phyloP scores from a whole-genome alignment of 2,113 vertebrate species.

The Bos indicus region DNA sequence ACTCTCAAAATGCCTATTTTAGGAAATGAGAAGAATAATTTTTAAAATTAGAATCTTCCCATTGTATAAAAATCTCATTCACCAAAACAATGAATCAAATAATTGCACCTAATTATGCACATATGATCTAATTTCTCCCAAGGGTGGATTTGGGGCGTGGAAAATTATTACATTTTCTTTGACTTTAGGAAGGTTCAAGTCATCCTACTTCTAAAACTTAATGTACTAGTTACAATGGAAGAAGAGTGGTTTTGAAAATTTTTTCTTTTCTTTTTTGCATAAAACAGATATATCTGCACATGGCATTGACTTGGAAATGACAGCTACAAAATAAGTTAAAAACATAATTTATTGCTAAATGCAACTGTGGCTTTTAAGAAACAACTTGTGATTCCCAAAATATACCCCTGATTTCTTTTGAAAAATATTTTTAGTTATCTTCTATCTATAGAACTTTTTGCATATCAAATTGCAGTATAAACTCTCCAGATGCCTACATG shows the following conservation, averaged over 20 bases:
- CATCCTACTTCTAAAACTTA: background rate
- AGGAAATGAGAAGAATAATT: conserved; percentile 41
- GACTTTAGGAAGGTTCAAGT: background rate
- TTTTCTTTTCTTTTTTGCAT: background rate
- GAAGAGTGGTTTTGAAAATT: background rate
- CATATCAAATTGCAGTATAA: conserved; percentile 14
- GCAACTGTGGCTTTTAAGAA: background rate
- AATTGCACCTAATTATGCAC: conserved; percentile 10
- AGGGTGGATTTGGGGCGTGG: background rate
- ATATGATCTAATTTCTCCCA: background rate
- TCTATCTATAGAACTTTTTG: conserved; percentile 30
- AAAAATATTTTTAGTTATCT: conserved; percentile 32
- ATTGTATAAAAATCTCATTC: conserved; percentile 11
- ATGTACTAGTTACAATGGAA: background rate
- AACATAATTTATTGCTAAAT: conserved; percentile 20
- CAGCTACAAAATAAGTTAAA: conserved; percentile 25
- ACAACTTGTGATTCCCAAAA: conserved; percentile 33
- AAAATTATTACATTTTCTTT: conserved; percentile 13
- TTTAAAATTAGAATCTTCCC: conserved; percentile 10
- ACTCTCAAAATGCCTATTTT: background rate
- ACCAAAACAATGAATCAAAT: conserved; percentile 32
- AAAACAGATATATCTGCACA: background rate
- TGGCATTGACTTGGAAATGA: background rate
- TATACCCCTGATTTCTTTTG: conserved; percentile 26
- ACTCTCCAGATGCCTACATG: conserved; percentile 4